phyloP scores from a whole-genome alignment of 1,140 invertebrate species.

The Dicyema japonicum region DNA sequence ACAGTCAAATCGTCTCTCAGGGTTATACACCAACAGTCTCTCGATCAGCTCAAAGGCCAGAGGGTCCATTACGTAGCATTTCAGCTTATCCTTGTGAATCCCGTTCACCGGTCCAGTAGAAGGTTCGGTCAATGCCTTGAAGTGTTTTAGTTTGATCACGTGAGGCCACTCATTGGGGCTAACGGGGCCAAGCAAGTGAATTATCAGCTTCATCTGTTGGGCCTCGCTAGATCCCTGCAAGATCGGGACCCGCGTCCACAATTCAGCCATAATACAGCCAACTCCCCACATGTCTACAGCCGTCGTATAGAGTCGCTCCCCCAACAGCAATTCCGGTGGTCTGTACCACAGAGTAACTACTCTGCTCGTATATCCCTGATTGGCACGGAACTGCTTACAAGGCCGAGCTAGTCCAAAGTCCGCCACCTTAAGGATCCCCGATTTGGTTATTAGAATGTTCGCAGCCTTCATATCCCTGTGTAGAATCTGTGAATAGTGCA shows the following conservation, averaged over 20 bases:
- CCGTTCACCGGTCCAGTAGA: conserved; percentile 55
- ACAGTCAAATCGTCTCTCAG: conserved; percentile 50
- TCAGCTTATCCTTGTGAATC: conserved; percentile 64
- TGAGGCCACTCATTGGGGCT: conserved; percentile 62
- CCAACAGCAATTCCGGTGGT: conserved; percentile 50
- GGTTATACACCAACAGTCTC: conserved; percentile 58
- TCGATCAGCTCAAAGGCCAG: conserved; percentile 68
- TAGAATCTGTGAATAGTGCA: conserved; percentile 22
- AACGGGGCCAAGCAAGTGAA: conserved; percentile 75
- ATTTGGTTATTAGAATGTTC: conserved; percentile 83
- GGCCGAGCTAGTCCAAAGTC: conserved; percentile 34
- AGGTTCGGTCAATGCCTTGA: conserved; percentile 54
- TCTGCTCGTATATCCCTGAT: conserved; percentile 50
- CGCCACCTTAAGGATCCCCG: conserved; percentile 35
- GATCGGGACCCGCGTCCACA: conserved; percentile 61
- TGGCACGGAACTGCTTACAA: conserved; percentile 1
- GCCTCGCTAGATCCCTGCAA: conserved; percentile 65
- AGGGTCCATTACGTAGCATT: conserved; percentile 59
- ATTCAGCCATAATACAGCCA: conserved; percentile 93
- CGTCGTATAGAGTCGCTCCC: conserved; percentile 57
- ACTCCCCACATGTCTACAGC: conserved; percentile 91
- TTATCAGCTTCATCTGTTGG: conserved; percentile 67
- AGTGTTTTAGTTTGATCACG: conserved; percentile 61
- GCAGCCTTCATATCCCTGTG: conserved; percentile 95
- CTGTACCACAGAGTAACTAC: conserved; percentile 93